Base-by-base conservation (phyloP, 2,888 invertebrate species). In the Siphonodentalium dalli region DNA sequence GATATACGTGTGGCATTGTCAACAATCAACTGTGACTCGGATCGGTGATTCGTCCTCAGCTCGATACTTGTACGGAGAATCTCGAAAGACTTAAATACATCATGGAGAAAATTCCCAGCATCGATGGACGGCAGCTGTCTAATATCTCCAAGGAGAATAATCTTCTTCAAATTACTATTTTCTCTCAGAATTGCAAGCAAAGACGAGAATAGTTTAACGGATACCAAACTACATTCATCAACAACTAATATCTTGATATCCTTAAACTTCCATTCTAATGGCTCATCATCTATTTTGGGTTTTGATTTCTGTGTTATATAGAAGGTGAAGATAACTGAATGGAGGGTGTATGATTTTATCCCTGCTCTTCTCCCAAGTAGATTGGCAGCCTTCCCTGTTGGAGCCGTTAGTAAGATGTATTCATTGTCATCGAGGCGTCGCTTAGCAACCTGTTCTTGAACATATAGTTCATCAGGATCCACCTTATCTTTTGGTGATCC, bases 71-170 rank as follows among this genome's bases (percentile, higher is more conserved):
- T 64, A 15, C 71, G 67, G 23, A 29, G 40, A 55, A 56, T 13
- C 21, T 56, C 43, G 50, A 63, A 33, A 20, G 62, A 54, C n/a
- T 33, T 41, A 44, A 61, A 73, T 8, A 69, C 55, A 54, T 70
- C 77, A 2, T 51, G 47, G n/a, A 78, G 65, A 47, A 78, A 75
- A 51, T 74, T 68, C 13, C 78, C 78, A 2, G 78, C 71, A 48
- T 76, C 75, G 8, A 78, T 75, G 15, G 75, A 76, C 0, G 78
- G 78, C 43, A 78, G 58, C 62, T 78, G 78, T 46, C 74, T 39
- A 2, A 76, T 50, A 49, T 78, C 78, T 0, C 78, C 78, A 1
- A 78, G 65, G 6, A 78, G 60, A 8, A 78, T 65, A 21, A 78
- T 44, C 51, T 71, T 68, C 11, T 51, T 37, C 13, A 78, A 59